phyloP scores from a whole-genome alignment of 2,797 vertebrate genomes.

The Philypnodon macrostomus region DNA sequence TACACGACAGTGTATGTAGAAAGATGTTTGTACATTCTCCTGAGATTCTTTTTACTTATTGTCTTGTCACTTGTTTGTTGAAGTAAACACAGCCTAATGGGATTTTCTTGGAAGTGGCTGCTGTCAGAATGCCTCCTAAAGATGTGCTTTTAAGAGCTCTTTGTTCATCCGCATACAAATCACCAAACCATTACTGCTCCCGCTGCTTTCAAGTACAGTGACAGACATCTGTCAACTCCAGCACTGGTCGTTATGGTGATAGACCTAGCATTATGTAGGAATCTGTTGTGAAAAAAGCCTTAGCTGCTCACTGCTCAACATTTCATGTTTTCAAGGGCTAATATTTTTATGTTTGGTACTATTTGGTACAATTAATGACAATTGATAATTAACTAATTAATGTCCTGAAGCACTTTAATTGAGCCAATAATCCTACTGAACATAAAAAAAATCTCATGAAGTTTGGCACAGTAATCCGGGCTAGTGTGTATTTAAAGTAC shows the following conservation, averaged over 20 bases:
- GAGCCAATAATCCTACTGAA: no score
- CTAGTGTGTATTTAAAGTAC: no score
- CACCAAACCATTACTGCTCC: slow-evolving; percentile 19
- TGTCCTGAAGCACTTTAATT: no score
- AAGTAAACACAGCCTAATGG: not conserved
- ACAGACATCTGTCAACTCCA: slow-evolving; percentile 9
- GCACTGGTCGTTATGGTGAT: slow-evolving; percentile 1
- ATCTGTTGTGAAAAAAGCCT: not conserved
- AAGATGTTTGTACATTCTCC: no score
- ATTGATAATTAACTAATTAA: no score
- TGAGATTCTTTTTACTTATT: no score
- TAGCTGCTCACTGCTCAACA: not conserved
- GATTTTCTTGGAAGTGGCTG: slow-evolving; percentile 1
- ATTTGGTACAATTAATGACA: no score
- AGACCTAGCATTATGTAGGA: slow-evolving; percentile 1
- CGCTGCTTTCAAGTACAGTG: not conserved
- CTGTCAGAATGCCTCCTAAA: slow-evolving; percentile 15
- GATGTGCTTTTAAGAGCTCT: slow-evolving; percentile 18
- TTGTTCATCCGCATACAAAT: slow-evolving; percentile 23
- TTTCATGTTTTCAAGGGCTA: not conserved
- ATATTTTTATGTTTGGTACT: no score
- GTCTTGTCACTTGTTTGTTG: not conserved
- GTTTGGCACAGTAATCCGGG: no score
- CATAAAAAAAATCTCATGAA: no score
- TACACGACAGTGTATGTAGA: no score